Evolutionary conservation across 2,797 vertebrate species (phyloP), one percentile per base, ranked within the genome.

Genomic region (Tangara arthus): DNA sequence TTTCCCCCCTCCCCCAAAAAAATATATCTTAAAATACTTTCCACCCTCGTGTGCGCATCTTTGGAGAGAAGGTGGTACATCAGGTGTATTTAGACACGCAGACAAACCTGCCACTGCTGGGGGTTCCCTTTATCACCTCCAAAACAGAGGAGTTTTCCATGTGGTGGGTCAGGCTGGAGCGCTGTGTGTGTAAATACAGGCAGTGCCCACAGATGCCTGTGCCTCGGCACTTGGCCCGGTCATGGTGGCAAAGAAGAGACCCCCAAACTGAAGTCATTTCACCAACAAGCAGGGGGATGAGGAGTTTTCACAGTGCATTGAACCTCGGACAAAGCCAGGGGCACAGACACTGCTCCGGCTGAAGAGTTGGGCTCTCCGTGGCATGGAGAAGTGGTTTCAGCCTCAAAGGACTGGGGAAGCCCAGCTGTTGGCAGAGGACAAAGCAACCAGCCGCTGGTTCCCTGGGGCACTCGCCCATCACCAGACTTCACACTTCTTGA

Each of bases 401-500:
- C 64, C 72, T 46, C 78, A 28, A 53, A 81, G 42, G 82, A 60
- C 28, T 7, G 0, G 65, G 91, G 80, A 30, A 18, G n/a, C 37
- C 47, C 79, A 80, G 42, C 76, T 34, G 9, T 27, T 2, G 28
- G 87, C 32, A 16, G 82, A 61, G 55, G 78, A 66, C 1, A 8
- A 73, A 76, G 53, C 35, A 35, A 39, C 35, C 11, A 0, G 30
- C 68, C 5, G 49, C 86, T 14, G 32, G 18, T 8, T 72, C 63
- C 70, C 24, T 68, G 1, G 2, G 32, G 69, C 15, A 2, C 32
- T 20, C 0, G 4, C 53, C 75, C 55, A 16, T 90, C 71, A 99
- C 99, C 99, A 99, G 52, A 99, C 98, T 83, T 99, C 99, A 46
- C 99, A 99, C 96, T 99, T 99, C 57, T 97, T 98, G 71, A 92